phyloP scores from a whole-genome alignment of 2,797 vertebrate species.

The Pipistrellus pipistrellus region DNA sequence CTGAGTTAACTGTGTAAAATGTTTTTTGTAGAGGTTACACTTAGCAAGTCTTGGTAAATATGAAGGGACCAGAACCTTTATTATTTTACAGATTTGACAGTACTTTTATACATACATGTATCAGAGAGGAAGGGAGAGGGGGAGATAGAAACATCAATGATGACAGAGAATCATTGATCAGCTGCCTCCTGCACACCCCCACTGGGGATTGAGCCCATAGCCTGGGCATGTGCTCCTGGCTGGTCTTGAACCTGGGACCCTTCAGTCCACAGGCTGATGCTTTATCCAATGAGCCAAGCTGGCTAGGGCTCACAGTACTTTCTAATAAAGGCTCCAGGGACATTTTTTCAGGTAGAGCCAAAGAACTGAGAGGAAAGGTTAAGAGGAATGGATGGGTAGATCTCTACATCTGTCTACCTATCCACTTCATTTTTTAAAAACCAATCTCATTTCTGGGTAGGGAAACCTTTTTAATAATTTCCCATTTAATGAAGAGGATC shows the following conservation, averaged over 20 bases:
- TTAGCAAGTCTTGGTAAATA: neutral
- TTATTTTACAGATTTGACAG: neutral
- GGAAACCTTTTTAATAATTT: slow-evolving; percentile 8
- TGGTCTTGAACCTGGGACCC: too few relatives aligned
- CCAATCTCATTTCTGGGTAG: slow-evolving; percentile 44
- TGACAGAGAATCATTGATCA: too few relatives aligned
- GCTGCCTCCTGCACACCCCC: too few relatives aligned
- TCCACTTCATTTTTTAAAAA: neutral
- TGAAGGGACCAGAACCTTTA: neutral
- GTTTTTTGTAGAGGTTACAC: neutral
- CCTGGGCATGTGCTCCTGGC: too few relatives aligned
- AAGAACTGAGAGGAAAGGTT: neutral
- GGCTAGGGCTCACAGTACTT: neutral
- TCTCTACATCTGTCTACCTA: neutral
- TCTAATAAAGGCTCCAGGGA: neutral
- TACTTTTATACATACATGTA: neutral
- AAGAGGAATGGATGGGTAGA: neutral
- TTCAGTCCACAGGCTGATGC: too few relatives aligned
- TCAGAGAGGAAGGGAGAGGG: too few relatives aligned
- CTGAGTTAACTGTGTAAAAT: neutral
- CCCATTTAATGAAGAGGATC: slow-evolving; percentile 46
- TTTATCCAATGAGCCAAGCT: too few relatives aligned
- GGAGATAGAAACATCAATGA: too few relatives aligned
- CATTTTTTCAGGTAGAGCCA: neutral
- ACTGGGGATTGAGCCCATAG: too few relatives aligned